Conservation (phyloP, 2,113 vertebrate species). For the Cercopithecus mona region DNA sequence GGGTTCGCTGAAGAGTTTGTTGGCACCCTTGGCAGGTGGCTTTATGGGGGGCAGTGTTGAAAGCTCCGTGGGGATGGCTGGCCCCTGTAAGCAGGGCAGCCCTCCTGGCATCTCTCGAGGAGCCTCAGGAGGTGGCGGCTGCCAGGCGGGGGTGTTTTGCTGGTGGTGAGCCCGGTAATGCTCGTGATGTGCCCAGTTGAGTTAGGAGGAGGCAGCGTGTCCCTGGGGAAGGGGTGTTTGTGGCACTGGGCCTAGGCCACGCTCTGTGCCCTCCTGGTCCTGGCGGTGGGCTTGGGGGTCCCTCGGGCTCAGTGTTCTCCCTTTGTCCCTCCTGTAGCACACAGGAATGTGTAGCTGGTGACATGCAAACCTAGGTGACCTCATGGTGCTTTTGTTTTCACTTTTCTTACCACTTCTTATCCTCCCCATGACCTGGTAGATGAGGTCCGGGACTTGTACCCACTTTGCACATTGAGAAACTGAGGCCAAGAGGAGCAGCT, state of each 20-base stretch:
- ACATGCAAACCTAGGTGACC: not conserved
- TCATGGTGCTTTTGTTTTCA: not conserved
- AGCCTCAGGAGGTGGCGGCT: not conserved
- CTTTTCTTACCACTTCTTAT: not conserved
- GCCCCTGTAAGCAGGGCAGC: not conserved
- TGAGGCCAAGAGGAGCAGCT: not conserved
- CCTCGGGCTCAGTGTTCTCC: not conserved
- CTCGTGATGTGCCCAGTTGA: not conserved
- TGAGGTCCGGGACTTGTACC: not conserved
- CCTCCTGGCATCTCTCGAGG: not conserved
- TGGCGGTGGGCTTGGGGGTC: not conserved
- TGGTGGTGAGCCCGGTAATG: not conserved
- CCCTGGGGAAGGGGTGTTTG: not conserved
- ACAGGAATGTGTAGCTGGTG: not conserved
- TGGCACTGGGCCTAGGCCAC: not conserved
- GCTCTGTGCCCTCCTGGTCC: not conserved
- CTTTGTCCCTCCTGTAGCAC: not conserved
- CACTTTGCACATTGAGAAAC: not conserved
- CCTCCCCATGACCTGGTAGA: not conserved
- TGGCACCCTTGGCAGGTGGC: not conserved
- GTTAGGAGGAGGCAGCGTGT: not conserved
- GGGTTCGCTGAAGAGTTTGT: not conserved
- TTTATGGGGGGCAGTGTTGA: not conserved
- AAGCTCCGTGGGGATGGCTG: not conserved
- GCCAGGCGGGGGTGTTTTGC: not conserved